Percentiles rank a stretch among this genome's conserved stretches.
These are phyloP conservation scores for Lasioglossum zephyrum DNA, from an alignment of 2,888 invertebrate genomes.

Conservation along the genomic window DNA sequence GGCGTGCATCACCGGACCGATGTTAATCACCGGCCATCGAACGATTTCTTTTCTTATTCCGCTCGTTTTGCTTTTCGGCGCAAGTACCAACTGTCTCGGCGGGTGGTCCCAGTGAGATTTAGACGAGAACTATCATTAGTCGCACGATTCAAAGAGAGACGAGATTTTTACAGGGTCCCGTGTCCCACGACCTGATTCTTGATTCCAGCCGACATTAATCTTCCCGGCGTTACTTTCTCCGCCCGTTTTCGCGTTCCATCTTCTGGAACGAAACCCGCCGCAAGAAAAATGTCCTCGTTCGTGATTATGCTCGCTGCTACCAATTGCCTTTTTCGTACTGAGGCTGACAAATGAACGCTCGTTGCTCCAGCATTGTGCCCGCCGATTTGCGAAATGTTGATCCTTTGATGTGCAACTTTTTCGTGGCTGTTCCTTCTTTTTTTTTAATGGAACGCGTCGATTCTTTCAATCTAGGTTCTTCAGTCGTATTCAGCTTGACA, in stretches of 20 bases:
- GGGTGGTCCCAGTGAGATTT: not conserved
- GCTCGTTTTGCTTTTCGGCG: conserved; percentile 8
- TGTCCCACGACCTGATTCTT: conserved; percentile 44
- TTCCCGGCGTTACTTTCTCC: conserved; percentile 21
- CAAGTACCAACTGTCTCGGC: not conserved
- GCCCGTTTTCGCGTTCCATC: conserved; percentile 18
- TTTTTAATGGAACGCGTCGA: not conserved
- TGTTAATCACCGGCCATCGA: not conserved
- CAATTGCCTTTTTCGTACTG: conserved; percentile 4
- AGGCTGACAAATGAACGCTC: conserved; percentile 5
- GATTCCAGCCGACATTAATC: conserved; percentile 51
- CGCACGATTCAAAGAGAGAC: conserved; percentile 33
- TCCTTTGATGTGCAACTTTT: not conserved
- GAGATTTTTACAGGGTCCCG: conserved; percentile 10
- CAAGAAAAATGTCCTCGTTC: conserved; percentile 18
- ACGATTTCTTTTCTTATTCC: not conserved
- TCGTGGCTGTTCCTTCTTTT: not conserved
- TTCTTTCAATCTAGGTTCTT: not conserved
- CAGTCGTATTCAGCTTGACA: not conserved
- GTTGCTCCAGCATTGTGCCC: not conserved
- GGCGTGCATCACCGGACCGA: conserved; percentile 40
- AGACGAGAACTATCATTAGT: conserved; percentile 10
- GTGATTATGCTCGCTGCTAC: conserved; percentile 13
- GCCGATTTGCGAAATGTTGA: not conserved
- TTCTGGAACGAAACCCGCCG: conserved; percentile 9